Base-by-base conservation (phyloP, 2,797 vertebrate species). In the Gambelia wislizenii region DNA sequence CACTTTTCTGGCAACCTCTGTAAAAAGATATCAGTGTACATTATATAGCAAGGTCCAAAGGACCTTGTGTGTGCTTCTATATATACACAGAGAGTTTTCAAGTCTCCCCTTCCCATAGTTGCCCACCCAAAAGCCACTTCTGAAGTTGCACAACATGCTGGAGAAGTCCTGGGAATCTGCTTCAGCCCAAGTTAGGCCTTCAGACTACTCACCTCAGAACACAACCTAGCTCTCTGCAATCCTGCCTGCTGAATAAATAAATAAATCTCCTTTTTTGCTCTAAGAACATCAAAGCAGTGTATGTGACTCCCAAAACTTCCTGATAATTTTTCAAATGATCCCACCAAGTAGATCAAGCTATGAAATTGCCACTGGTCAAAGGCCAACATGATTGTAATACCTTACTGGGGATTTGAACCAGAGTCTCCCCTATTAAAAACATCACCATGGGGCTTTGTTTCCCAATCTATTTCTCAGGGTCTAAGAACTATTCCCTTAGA, bases 1-100 rank as follows among this genome's bases (percentile, higher is more conserved):
- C 75, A 74, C 36, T 93, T 54, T 67, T 20, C 25, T 54, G 91
- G 49, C 47, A 86, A 89, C 93, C 94, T 78, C 47, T 89, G 2
- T 64, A 80, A 80, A 79, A 93, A 93, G 75, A 92, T 91, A 95
- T 94, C 87, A 92, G 79, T 85, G 69, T 36, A 86, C 16, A 75
- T n/a, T 87, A 30, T 77, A 87, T 90, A 90, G 84, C 84, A 83
- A 59, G 77, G 89, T 87, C 52, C 91, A 33, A 85, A 83, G 89
- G 80, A 10, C 67, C 78, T 61, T 36, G 2, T 56, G 27, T 67
- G n/a, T 10, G 16, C 20, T 79, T 84, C 64, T 85, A 36, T 44
- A 86, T 39, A 49, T 8, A 64, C 56, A 42, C 16, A 10, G 13
- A 39, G 33, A 64, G 54, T 59, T 79, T 72, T 84, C 56, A 84